Conservation (phyloP, 2,113 vertebrate species). For the Regulus satrapa region DNA sequence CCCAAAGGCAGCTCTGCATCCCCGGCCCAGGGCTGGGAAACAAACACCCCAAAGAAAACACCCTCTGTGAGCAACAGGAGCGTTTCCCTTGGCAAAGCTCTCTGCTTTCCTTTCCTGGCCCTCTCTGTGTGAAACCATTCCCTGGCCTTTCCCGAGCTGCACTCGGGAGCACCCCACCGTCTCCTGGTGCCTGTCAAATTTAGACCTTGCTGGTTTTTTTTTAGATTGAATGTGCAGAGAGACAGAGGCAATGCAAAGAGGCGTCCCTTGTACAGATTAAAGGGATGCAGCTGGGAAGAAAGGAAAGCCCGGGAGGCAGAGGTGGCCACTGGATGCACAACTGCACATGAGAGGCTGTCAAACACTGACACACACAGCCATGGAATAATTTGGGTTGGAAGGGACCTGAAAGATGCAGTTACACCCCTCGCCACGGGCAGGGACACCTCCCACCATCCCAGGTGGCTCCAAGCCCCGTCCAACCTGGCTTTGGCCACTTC, state of each 20-base stretch:
- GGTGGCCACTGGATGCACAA: neutral
- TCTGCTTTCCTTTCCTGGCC: neutral
- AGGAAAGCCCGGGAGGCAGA: neutral
- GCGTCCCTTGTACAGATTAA: neutral
- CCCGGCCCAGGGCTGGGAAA: neutral
- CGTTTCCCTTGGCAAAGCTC: neutral
- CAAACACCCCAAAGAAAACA: neutral
- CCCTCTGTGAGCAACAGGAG: neutral
- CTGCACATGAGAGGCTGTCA: accelerated
- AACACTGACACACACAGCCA: neutral
- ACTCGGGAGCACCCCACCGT: accelerated
- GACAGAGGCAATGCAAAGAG: neutral
- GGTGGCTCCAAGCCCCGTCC: accelerated
- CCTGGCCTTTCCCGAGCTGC: neutral
- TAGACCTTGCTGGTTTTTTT: neutral
- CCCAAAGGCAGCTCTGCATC: neutral
- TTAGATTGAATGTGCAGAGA: neutral
- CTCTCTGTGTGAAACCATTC: neutral
- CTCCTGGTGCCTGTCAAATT: neutral
- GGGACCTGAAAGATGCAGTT: neutral
- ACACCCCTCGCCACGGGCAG: neutral
- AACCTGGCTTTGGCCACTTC: neutral
- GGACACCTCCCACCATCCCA: neutral
- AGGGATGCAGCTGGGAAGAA: accelerated
- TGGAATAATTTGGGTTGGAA: neutral